Conservation (phyloP, 2,113 vertebrate species). For the Crotalus tigris region DNA sequence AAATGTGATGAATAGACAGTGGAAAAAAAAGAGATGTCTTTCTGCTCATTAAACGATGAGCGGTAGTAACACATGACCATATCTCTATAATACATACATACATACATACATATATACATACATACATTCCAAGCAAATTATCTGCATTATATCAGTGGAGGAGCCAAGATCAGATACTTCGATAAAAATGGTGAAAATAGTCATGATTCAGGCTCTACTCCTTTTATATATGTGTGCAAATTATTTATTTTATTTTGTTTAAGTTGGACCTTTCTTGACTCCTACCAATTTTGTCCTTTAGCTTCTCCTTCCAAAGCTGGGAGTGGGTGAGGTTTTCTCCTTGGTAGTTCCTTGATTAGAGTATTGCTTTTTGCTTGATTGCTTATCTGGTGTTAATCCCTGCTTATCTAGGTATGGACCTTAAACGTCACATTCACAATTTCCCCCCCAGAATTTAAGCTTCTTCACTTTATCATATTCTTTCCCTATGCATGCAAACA, state of each 20-base stretch:
- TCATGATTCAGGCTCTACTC: background rate
- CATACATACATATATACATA: too few relatives aligned
- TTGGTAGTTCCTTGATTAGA: background rate
- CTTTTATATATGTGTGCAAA: background rate
- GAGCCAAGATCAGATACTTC: background rate
- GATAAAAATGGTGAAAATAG: background rate
- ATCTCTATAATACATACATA: background rate
- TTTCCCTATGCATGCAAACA: too few relatives aligned
- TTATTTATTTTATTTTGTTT: background rate
- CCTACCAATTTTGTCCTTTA: background rate
- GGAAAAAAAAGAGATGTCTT: background rate
- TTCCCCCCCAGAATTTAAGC: background rate
- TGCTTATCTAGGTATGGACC: background rate
- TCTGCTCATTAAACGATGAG: background rate
- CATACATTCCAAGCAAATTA: background rate
- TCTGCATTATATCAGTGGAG: background rate
- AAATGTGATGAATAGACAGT: background rate
- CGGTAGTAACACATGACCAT: background rate
- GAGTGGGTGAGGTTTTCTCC: background rate
- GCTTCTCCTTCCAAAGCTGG: background rate
- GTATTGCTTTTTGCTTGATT: background rate
- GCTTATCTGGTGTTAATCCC: background rate
- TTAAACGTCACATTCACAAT: background rate
- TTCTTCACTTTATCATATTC: background rate
- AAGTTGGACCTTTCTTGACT: background rate